Evolutionary conservation across 37 sponge, comb jelly and placozoan genomes (phyloP), one percentile per base, ranked within the genome.

Genomic region (Diacarnus erythraeanus): DNA sequence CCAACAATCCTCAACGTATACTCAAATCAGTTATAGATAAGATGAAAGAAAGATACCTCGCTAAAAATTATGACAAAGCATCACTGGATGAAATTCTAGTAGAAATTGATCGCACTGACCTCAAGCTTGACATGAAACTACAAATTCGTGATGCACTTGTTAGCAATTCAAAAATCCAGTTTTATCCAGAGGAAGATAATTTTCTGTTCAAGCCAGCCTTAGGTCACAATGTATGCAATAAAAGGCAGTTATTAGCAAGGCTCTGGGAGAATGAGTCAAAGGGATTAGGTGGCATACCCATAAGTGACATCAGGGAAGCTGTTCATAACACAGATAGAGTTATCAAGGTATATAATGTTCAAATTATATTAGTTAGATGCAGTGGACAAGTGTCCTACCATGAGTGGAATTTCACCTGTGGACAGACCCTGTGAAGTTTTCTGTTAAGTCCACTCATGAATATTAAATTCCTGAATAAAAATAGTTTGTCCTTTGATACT

Each of bases 181-280:
- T 76, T 66, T 39, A 80, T 31, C 23, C 78, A 42, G 81, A 51
- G 8, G 43, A 38, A 8, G 80, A 76, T 1, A 70, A 42, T 36
- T 92, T 80, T 42, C 60, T 87, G 15, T 92, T 84, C 76, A 74
- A 75, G 81, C 92, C 92, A 9, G 23, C 57, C 5, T 77, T 92
- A 1, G 83, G 84, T 0, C 77, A 59, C 26, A 29, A 71, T 29
- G 85, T 92, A 23, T 38, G 77, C 26, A 92, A 80, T 37, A 66
- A 77, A 1, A 56, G 37, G 31, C 88, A 92, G 44, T 76, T 92
- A 42, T 73, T 80, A 23, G 44, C 41, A 39, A 61, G 51, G 31
- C 84, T 92, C 42, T 57, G 47, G 60, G 84, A 77, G 21, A 51
- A 79, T 35, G 84, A 87, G 22, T 58, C 56, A 23, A 65, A 87